Conservation (phyloP, 2,797 vertebrate genomes). For the Threskiornis aethiopicus region DNA sequence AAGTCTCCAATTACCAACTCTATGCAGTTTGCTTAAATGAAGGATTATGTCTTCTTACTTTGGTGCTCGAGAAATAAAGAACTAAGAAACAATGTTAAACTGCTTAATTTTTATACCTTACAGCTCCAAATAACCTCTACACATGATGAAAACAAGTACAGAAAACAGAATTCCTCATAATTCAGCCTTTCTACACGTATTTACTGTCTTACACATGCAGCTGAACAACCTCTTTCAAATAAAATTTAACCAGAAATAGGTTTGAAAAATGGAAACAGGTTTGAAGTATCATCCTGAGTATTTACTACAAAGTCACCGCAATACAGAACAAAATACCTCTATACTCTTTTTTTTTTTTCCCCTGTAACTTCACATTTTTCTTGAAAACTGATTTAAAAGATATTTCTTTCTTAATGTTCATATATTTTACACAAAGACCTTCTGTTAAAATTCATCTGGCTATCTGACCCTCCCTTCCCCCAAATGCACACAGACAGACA, state of each 20-base stretch:
- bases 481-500: not conserved
- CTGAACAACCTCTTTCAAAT: not conserved
- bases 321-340: not conserved
- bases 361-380: not conserved
- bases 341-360: not conserved
- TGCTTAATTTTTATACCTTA: not conserved
- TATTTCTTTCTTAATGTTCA: not conserved
- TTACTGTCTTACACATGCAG: not conserved
- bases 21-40: not conserved
- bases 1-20: not conserved
- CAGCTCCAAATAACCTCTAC: not conserved
- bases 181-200: not conserved
- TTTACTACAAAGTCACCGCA: not conserved
- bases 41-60: not conserved
- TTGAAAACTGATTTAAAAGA: not conserved
- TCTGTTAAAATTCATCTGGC: conserved; percentile 36
- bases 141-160: not conserved
- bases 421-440: conserved; percentile 23
- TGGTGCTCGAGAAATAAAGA: not conserved
- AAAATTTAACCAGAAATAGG: not conserved
- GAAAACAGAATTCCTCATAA: not conserved
- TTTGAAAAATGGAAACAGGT: not conserved
- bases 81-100: not conserved
- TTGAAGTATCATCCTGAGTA: not conserved
- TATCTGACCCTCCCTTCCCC: not conserved